Evolutionary conservation across 2,797 vertebrate species (phyloP), one percentile per base, ranked within the genome.

Genomic region (Sebastes minor): DNA sequence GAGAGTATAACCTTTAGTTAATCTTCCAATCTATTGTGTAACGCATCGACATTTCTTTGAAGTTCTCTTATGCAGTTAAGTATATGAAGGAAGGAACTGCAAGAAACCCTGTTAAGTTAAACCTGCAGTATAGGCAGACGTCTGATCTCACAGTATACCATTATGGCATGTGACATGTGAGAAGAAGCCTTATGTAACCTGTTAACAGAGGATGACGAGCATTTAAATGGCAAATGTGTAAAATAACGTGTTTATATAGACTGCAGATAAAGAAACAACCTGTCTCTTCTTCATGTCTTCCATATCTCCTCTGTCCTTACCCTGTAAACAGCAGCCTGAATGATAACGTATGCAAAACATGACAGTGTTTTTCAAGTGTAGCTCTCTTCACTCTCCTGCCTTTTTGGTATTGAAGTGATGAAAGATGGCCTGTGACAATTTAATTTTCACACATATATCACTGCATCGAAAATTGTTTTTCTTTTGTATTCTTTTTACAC

Each of bases 391-490:
- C 61, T 55, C 11, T 23, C 65, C 53, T 57, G 25, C 66, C 71
- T 84, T 84, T 52, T 83, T 42, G 60, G 74, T 80, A 65, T 16
- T 70, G 61, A 78, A 60, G 62, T 73, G 67, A 80, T 76, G 57
- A 85, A 88, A 42, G 65, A 85, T 74, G 66, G 67, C 59, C 69
- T 72, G 18, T 56, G 80, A 81, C 73, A 74, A 60, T 75, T 70
- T 76, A 62, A 81, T 84, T 82, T 85, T 76, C 46, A 70, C 77
- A 88, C 72, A 64, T 76, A 59, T 46, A 27, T 23, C 49, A 23
- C 18, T 78, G 61, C 82, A 86, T 38, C 67, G 63, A 77, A 82
- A 75, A 85, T 35, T 25, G 56, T 74, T 83, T 85, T 84, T 76
- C 35, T 81, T 81, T 85, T 64, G 27, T 56, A 14, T 13, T 67